A percentile compares a stretch with the other conserved stretches of the same genome.
These are phyloP conservation scores for Mizuhopecten yessoensis DNA, from an alignment of 1,140 invertebrate species.

Conservation along the genomic window DNA sequence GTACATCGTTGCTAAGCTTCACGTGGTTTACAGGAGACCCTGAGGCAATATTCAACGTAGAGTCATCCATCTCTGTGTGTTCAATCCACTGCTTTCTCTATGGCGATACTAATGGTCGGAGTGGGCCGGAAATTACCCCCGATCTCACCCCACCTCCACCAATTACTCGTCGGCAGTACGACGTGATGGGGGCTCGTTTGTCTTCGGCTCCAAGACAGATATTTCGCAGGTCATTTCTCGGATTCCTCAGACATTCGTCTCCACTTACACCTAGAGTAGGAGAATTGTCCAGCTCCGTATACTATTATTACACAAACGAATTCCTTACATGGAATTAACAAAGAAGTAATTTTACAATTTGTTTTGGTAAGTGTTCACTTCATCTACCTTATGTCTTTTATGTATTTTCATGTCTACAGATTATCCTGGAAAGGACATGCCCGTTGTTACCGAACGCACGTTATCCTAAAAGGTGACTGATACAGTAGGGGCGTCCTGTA, in stretches of 20 bases:
- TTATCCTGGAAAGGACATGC: too few relatives aligned
- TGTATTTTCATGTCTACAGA: too few relatives aligned
- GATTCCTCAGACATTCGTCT: slow-evolving; percentile 25
- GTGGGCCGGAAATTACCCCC: neutral
- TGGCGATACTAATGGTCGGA: neutral
- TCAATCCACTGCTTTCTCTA: neutral
- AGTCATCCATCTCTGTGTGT: neutral
- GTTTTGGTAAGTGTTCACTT: too few relatives aligned
- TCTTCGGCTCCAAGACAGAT: neutral
- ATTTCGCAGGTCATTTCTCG: neutral
- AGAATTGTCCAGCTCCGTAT: neutral
- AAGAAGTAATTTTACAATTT: too few relatives aligned
- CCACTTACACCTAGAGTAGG: neutral
- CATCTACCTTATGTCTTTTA: too few relatives aligned
- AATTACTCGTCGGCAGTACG: neutral
- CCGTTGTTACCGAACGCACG: too few relatives aligned
- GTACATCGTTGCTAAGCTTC: neutral
- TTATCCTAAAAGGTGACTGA: too few relatives aligned
- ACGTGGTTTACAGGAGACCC: neutral
- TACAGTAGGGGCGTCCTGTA: too few relatives aligned
- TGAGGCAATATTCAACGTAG: neutral
- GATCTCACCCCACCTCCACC: neutral
- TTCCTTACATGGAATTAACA: neutral
- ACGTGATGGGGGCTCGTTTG: neutral
- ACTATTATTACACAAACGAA: neutral